Evolutionary conservation across 2,113 vertebrate genomes (phyloP).

Genomic region (Vulpes vulpes): DNA sequence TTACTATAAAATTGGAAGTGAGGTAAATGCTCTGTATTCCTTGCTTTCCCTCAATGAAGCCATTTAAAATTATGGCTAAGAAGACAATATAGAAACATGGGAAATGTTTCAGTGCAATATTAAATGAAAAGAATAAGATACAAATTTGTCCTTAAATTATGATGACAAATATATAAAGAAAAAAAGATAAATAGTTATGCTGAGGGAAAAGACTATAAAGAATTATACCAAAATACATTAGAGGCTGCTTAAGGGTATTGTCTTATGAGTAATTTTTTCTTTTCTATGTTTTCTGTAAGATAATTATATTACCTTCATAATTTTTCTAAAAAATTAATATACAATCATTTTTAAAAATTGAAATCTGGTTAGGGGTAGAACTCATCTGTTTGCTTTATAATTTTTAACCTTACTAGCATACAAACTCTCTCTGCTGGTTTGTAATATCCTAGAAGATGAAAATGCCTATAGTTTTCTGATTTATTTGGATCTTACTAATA

Average conservation of each 20-base stretch:
- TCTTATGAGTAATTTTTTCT: background rate
- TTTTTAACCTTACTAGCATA: conserved; percentile 50
- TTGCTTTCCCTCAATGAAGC: background rate
- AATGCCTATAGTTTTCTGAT: conserved; percentile 59
- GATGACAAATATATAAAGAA: conserved; percentile 23
- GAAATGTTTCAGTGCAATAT: background rate
- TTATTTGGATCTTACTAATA: conserved; percentile 64
- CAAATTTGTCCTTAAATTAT: conserved; percentile 47
- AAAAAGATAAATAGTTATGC: conserved; percentile 23
- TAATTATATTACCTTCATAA: conserved; percentile 30
- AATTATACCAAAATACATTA: conserved; percentile 58
- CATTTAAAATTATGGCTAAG: background rate
- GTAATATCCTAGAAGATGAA: conserved; percentile 59
- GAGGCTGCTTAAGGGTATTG: conserved; percentile 20
- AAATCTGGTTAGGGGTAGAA: background rate
- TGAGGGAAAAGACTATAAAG: conserved; percentile 24
- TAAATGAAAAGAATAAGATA: conserved; percentile 62
- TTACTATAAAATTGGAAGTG: conserved; percentile 1
- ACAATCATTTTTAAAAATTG: background rate
- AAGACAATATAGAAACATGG: conserved; percentile 18
- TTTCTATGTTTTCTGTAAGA: conserved; percentile 37
- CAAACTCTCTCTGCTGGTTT: conserved; percentile 32
- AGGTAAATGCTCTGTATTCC: background rate
- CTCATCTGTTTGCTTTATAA: conserved; percentile 11
- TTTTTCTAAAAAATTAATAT: background rate